These are phyloP conservation scores for Triplophysa yarkandensis DNA, from an alignment of 2,797 vertebrate species.

Conservation along the genomic window DNA sequence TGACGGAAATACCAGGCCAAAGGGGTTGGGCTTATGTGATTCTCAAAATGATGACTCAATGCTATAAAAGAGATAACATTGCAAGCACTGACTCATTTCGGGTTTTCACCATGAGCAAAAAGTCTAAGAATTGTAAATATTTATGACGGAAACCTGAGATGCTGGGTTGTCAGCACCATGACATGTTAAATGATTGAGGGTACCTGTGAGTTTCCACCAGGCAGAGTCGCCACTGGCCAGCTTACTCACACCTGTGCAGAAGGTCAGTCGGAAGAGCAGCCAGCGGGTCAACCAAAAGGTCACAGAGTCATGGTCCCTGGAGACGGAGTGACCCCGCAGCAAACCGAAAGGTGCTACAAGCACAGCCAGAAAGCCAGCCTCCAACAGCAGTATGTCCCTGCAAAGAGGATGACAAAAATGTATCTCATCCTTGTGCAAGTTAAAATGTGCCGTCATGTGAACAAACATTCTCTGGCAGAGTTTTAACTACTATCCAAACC, in stretches of 20 bases:
- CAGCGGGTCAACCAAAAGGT: conserved; percentile 84
- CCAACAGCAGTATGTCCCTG: conserved; percentile 84
- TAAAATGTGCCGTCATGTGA: not conserved
- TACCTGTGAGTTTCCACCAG: conserved; percentile 86
- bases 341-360: conserved; percentile 77
- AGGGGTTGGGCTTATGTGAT: conserved; percentile 79
- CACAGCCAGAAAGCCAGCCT: conserved; percentile 77
- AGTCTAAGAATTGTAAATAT: not conserved
- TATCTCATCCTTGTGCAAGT: too few species aligned
- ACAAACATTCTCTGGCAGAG: not conserved
- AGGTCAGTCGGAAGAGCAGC: conserved; percentile 86
- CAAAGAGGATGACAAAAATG: not conserved
- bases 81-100: not conserved
- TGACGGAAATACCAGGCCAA: conserved; percentile 80
- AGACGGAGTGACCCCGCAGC: conserved; percentile 26
- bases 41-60: conserved; percentile 81
- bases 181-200: not conserved
- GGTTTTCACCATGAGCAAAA: too few species aligned
- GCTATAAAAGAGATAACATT: conserved; percentile 64
- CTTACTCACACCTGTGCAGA: conserved; percentile 82
- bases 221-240: conserved; percentile 81
- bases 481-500: too few species aligned
- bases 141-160: not conserved
- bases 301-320: conserved; percentile 65
- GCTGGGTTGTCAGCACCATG: too few species aligned